phyloP scores from a whole-genome alignment of 2,888 invertebrate species.

The Drosophila pegasa region DNA sequence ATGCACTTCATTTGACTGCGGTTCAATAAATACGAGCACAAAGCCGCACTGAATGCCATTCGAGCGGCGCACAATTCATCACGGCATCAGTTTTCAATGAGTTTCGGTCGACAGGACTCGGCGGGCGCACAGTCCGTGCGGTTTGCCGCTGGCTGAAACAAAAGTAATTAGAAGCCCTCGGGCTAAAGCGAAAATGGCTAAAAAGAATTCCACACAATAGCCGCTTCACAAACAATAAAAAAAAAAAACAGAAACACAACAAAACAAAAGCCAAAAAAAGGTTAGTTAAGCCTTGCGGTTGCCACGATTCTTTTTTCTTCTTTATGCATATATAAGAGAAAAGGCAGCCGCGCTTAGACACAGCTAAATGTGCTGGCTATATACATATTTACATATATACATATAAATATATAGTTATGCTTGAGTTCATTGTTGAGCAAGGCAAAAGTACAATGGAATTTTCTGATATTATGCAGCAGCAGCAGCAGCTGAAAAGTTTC shows the following conservation, averaged over 20 bases:
- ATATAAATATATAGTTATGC: neutral
- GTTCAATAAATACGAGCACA: slow-evolving; percentile 56
- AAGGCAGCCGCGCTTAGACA: neutral
- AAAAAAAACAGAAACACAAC: neutral
- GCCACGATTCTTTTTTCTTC: slow-evolving; percentile 7
- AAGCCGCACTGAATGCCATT: slow-evolving; percentile 34
- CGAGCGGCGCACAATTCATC: slow-evolving; percentile 53
- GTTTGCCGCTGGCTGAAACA: slow-evolving; percentile 40
- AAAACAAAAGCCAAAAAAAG: slow-evolving; percentile 28
- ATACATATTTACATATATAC: neutral
- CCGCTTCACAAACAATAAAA: neutral
- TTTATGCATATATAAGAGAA: slow-evolving; percentile 1
- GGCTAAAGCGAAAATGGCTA: slow-evolving; percentile 31
- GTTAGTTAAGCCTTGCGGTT: slow-evolving; percentile 41
- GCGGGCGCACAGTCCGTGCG: slow-evolving; percentile 18
- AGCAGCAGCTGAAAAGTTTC: neutral
- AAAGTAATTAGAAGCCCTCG: slow-evolving; percentile 59
- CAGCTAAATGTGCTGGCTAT: neutral
- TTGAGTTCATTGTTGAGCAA: neutral
- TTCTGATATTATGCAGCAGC: slow-evolving; percentile 3
- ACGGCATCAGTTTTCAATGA: slow-evolving; percentile 52
- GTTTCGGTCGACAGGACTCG: slow-evolving; percentile 11
- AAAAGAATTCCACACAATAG: slow-evolving; percentile 44
- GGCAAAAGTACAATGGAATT: neutral
- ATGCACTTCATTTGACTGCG: slow-evolving; percentile 51